phyloP scores from a whole-genome alignment of 2,797 vertebrate genomes.

The Periparus ater region DNA sequence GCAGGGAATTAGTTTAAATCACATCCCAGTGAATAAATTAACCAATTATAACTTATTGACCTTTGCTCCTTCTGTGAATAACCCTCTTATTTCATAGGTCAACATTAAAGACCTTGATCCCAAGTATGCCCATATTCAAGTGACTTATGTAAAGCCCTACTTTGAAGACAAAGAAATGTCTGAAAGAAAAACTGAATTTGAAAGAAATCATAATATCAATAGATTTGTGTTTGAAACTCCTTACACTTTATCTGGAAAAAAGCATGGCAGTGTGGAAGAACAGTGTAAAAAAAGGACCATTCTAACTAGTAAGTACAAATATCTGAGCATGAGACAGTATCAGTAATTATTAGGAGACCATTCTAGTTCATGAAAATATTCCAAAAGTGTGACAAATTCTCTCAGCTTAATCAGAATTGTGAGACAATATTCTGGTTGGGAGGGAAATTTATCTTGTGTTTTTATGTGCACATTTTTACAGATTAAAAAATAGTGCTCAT shows the following conservation, averaged over 20 bases:
- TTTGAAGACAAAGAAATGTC: conserved; percentile 93
- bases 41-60: not conserved
- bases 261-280: conserved; percentile 93
- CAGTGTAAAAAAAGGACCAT: conserved; percentile 93
- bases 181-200: conserved; percentile 92
- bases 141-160: conserved; percentile 94
- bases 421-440: not conserved
- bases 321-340: not conserved
- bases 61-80: not conserved
- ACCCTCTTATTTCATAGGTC: conserved; percentile 76
- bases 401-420: not conserved
- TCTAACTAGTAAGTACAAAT: conserved; percentile 86
- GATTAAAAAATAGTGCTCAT: not conserved
- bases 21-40: not conserved
- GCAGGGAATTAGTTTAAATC: not conserved
- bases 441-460: not conserved
- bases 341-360: not conserved
- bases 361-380: conserved; percentile 13
- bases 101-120: conserved; percentile 90
- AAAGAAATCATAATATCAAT: conserved; percentile 93
- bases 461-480: not conserved
- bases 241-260: conserved; percentile 94
- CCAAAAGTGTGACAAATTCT: not conserved
- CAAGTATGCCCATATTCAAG: conserved; percentile 93
- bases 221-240: conserved; percentile 97